Evolutionary conservation across 1,140 invertebrate genomes (phyloP), one percentile per base, ranked within the genome.

Genomic region (Magallana ariakensis): DNA sequence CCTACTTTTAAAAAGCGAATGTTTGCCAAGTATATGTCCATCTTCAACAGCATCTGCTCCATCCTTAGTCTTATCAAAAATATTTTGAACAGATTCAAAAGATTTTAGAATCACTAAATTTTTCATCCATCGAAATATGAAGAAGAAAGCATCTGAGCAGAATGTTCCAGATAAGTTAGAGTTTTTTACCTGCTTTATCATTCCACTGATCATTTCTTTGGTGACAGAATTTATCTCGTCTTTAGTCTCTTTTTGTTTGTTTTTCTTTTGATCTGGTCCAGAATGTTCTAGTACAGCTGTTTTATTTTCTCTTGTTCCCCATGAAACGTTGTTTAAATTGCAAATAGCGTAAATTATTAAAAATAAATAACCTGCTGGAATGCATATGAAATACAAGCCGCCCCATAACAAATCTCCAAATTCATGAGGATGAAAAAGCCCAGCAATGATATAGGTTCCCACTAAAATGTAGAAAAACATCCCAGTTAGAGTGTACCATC

Each of bases 101-200:
- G 85, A 86, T 33, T 83, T 83, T 4, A 89, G 55, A 1, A 87
- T 54, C 9, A 89, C 54, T 2, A 89, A 56, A 19, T 89, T 89
- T 54, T 89, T 89, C 3, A 86, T 80, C 85, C 88, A 89, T 16
- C 53, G 46, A 53, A 87, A 84, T 62, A 89, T 85, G 7, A 82
- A 89, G 9, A 85, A 60, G 7, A 86, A 55, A 56, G 85, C 80
- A 57, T 87, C 82, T 26, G n/a, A 15, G 15, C 85, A 83, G 1
- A 81, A 83, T 22, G 26, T 75, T 22, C 88, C 62, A 13, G 85
- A 55, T 13, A 90, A 80, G 56, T 87, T 87, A 3, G 97, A 96
- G 93, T 99, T 98, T 94, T 97, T 97, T 86, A 99, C 97, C 98
- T 98, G 99, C 53, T 85, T 87, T 5, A 87, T 19, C 70, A 86